Percentiles rank a stretch among this genome's conserved stretches.
phyloP scores from a whole-genome alignment of 2,888 invertebrate genomes.

The Leptinotarsa rubiginosa region DNA sequence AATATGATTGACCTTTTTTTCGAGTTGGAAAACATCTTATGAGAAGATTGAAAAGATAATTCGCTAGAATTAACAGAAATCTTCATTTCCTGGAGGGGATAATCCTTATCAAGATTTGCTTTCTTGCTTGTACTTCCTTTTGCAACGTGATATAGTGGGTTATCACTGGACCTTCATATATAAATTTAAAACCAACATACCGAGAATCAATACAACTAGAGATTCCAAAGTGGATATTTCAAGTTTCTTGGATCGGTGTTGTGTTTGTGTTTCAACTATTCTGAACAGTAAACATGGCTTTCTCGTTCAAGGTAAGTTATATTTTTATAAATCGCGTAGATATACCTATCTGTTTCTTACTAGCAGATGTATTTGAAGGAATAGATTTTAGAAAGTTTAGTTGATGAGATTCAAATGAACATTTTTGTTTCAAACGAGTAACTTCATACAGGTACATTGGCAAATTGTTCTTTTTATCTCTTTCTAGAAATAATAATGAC shows the following conservation, averaged over 20 bases:
- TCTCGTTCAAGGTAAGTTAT: conserved; percentile 25
- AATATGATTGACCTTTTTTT: no score
- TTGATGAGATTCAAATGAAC: no score
- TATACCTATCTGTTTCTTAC: no score
- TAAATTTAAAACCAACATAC: conserved; percentile 32
- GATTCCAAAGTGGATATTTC: conserved; percentile 26
- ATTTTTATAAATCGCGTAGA: conserved; percentile 9
- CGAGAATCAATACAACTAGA: conserved; percentile 24
- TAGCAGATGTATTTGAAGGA: no score
- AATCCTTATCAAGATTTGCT: conserved; percentile 5
- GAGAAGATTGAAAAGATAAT: background rate
- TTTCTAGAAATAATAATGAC: no score
- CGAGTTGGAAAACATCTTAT: background rate
- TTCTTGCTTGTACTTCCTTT: conserved; percentile 35
- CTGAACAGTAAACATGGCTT: conserved; percentile 21
- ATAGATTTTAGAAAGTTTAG: no score
- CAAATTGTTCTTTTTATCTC: no score
- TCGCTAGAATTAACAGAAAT: background rate
- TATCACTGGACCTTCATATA: conserved; percentile 44
- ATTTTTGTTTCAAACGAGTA: no score
- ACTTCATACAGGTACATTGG: no score
- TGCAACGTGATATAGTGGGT: conserved; percentile 38
- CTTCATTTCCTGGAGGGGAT: conserved; percentile 8
- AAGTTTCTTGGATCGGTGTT: conserved; percentile 12
- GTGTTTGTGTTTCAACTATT: conserved; percentile 3